Percentiles rank a stretch among this genome's conserved stretches.
Evolutionary conservation across 2,797 vertebrate genomes (phyloP).

Genomic region (Clangula hyemalis): DNA sequence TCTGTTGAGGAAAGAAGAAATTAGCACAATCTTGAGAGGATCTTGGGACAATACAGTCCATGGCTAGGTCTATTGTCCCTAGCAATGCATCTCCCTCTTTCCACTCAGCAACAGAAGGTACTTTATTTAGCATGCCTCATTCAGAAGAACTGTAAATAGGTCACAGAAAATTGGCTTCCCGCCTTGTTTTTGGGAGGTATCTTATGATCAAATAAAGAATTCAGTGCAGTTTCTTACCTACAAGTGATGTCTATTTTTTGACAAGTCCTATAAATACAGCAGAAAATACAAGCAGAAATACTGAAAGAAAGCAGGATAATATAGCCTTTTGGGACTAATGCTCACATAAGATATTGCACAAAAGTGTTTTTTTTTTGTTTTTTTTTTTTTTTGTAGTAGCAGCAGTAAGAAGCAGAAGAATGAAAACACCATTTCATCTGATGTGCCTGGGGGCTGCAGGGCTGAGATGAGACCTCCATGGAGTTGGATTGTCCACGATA

Average conservation of each 20-base stretch:
- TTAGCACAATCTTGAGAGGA: not conserved
- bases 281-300: not conserved
- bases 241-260: slow-evolving; percentile 21
- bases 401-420: not conserved
- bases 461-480: not conserved
- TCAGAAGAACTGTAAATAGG: slow-evolving; percentile 35
- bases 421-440: not conserved
- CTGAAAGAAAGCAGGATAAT: not conserved
- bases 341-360: not conserved
- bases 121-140: slow-evolving; percentile 43
- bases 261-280: slow-evolving; percentile 6
- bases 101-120: slow-evolving; percentile 19
- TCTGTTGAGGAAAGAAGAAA: not conserved
- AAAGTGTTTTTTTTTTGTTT: not conserved
- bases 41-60: not conserved
- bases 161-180: slow-evolving; percentile 38
- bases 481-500: not conserved
- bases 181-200: slow-evolving; percentile 27
- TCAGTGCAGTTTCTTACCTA: slow-evolving; percentile 25
- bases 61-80: not conserved
- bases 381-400: not conserved
- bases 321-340: not conserved
- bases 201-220: slow-evolving; percentile 26
- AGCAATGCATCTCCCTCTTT: not conserved
- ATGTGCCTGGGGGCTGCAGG: not conserved